Base-by-base conservation (phyloP, 2,113 vertebrate species). In the Odontophorus gujanensis region DNA sequence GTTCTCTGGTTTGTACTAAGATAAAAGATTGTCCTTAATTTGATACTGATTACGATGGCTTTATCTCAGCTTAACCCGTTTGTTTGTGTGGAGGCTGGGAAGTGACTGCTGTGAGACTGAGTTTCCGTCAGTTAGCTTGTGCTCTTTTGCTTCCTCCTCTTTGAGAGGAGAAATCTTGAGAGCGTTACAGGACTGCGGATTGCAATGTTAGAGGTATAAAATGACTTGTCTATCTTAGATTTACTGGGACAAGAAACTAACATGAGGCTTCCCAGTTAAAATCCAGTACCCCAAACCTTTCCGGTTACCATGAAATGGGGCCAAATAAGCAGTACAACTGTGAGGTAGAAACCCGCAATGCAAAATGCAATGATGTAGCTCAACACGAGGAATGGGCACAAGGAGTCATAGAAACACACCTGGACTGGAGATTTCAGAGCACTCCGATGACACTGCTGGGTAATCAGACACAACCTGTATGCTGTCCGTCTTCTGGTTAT, bases 11-110 rank as follows among this genome's bases (percentile, higher is more conserved):
- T 97, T 95, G 89, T 95, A 92, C 96, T 94, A 94, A 96, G 96
- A 96, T 95, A 96, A 97, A 97, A 97, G 75, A 96, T 91, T 97
- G 96, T 94, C 97, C 95, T 96, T 93, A 81, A 96, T 97, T 97
- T 97, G 95, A 92, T 96, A 96, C 96, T 92, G 96, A 97, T 95
- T 89, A 95, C 0, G 1, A 95, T 94, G 84, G 82, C 78, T 96
- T 96, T 90, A 88, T 89, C 85, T 95, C 73, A 94, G 74, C 51
- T 92, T 82, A 77, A 93, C 67, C 88, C 58, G 71, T 69, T 72
- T 45, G 62, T 65, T 86, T 80, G 79, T 72, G 78, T 87, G 87
- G 78, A 95, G 89, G 81, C 67, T 67, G 51, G 69, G 80, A 92
- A 92, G 34, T 30, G 78, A 84, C 38, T 80, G 63, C 72, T 79